These are phyloP conservation scores for Plagodis dolabraria DNA, from an alignment of 2,888 invertebrate genomes.

Conservation along the genomic window DNA sequence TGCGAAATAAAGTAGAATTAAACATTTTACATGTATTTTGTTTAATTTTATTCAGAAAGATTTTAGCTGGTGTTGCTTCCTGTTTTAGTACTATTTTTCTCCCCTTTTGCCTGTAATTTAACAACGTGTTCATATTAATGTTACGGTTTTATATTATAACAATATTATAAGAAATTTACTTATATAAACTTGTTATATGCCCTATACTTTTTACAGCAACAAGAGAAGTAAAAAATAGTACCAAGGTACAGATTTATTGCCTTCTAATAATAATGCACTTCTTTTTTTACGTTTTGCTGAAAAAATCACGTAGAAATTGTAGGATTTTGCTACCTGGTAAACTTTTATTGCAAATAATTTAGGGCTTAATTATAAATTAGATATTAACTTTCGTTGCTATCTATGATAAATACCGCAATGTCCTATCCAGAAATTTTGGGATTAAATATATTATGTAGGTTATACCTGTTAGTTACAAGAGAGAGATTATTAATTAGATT, in stretches of 20 bases:
- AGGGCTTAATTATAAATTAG: no score
- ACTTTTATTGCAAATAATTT: no score
- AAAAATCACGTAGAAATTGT: background rate
- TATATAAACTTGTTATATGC: no score
- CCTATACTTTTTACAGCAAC: no score
- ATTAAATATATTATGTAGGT: background rate
- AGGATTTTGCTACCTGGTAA: no score
- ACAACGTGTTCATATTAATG: background rate
- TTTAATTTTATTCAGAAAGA: slow-evolving; percentile 1
- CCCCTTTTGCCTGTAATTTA: slow-evolving; percentile 5
- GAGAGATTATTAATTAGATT: background rate
- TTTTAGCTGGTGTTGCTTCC: background rate
- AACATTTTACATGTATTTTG: background rate
- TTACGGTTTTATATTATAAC: background rate
- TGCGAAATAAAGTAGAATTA: no score
- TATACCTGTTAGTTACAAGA: no score
- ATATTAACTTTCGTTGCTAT: no score
- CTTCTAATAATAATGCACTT: background rate
- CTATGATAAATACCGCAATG: no score
- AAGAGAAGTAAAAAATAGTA: no score
- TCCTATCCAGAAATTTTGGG: background rate
- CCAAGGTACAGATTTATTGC: background rate
- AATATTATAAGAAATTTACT: no score
- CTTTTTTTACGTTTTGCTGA: background rate
- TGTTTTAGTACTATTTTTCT: background rate